Evolutionary conservation across 2,888 invertebrate species (phyloP).

Genomic region (Sisyra nigra): DNA sequence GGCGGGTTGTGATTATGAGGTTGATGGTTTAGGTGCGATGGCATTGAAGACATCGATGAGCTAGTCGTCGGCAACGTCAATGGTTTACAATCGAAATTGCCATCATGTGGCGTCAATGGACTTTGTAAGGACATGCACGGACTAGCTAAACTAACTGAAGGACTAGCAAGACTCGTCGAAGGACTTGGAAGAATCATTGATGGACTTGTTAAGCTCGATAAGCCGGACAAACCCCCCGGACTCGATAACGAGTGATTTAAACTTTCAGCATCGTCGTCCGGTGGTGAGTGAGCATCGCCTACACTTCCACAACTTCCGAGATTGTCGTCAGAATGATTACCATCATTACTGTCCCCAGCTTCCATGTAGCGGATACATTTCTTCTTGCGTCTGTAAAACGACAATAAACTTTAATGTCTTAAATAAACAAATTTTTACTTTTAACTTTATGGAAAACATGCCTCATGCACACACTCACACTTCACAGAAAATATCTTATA

Average conservation of each 20-base stretch:
- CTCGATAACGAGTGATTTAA: slow-evolving; percentile 40
- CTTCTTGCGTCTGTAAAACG: slow-evolving; percentile 75
- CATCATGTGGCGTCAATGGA: slow-evolving; percentile 27
- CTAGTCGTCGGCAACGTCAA: slow-evolving; percentile 7
- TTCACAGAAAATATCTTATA: not conserved
- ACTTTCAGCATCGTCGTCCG: slow-evolving; percentile 49
- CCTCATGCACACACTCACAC: slow-evolving; percentile 1
- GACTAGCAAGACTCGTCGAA: slow-evolving; percentile 51
- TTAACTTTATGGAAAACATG: not conserved
- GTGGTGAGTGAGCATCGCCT: slow-evolving; percentile 50
- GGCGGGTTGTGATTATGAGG: slow-evolving; percentile 24
- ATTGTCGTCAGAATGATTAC: slow-evolving; percentile 53
- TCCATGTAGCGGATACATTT: slow-evolving; percentile 95
- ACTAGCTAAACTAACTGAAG: slow-evolving; percentile 40
- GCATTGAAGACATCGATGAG: slow-evolving; percentile 12
- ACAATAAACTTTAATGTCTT: slow-evolving; percentile 4
- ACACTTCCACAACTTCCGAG: slow-evolving; percentile 68
- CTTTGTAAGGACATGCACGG: slow-evolving; percentile 35
- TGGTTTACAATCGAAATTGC: slow-evolving; percentile 12
- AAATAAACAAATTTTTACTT: not conserved
- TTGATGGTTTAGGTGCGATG: slow-evolving; percentile 27
- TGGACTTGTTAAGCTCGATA: slow-evolving; percentile 54
- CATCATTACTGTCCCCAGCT: slow-evolving; percentile 46
- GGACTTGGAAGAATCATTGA: slow-evolving; percentile 64
- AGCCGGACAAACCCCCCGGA: slow-evolving; percentile 45